phyloP scores from a whole-genome alignment of 1,140 invertebrate species.

The Zaprionus ornatus region DNA sequence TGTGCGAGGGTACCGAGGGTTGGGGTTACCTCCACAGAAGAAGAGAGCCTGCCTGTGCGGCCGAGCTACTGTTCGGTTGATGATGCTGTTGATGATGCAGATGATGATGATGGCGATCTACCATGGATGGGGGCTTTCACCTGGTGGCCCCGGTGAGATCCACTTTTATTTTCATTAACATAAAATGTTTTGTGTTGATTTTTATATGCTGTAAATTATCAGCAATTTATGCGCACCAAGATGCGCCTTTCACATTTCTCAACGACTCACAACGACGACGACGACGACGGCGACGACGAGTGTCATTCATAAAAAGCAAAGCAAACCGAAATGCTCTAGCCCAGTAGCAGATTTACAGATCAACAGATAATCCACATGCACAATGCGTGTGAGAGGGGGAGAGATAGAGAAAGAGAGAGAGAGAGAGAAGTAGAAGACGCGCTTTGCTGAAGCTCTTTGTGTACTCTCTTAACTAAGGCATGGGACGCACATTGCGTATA shows the following conservation, averaged over 20 bases:
- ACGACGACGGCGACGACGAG: neutral
- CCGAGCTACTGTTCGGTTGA: conserved; percentile 34
- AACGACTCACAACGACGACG: conserved; percentile 8
- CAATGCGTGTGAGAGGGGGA: neutral
- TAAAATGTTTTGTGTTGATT: conserved; percentile 83
- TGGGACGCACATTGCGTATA: conserved; percentile 65
- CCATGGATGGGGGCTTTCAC: conserved; percentile 60
- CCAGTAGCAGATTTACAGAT: conserved; percentile 43
- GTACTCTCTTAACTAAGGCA: conserved; percentile 4
- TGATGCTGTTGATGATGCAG: neutral
- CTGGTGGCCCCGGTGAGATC: conserved; percentile 23
- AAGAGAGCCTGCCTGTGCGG: conserved; percentile 26
- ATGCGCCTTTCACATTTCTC: conserved; percentile 70
- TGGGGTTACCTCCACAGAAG: neutral
- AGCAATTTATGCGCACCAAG: conserved; percentile 61
- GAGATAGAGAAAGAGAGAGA: neutral
- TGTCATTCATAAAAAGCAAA: conserved; percentile 65
- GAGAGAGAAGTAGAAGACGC: neutral
- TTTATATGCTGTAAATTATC: conserved; percentile 78
- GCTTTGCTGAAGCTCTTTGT: neutral
- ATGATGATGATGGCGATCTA: neutral
- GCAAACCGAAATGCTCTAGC: neutral
- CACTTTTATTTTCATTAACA: conserved; percentile 79
- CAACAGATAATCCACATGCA: conserved; percentile 16
- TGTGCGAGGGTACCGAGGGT: conserved; percentile 48